Base-by-base conservation (phyloP, 2,113 vertebrate genomes). In the Leptodactylus fuscus region DNA sequence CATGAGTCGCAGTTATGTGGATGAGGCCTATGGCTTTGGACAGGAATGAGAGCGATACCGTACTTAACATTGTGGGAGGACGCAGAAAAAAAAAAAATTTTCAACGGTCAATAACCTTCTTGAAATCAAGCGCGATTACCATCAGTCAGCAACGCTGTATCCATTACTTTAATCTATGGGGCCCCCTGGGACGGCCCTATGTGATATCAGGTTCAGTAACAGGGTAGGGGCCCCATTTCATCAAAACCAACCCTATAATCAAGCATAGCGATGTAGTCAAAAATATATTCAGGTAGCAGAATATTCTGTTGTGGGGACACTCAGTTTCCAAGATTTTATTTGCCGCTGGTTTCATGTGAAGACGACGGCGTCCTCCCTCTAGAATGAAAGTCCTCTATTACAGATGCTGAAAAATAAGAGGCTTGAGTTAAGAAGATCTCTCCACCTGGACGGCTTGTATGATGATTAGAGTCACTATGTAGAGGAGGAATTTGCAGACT, bases 401-500 rank as follows among this genome's bases (percentile, higher is more conserved):
- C 36, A 73, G 69, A 73, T 44, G 22, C 71, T 29, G 71, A 48
- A 29, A 75, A 27, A 48, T 27, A 48, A 48, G 13, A 75, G n/a
- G 15, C 8, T 48, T 44, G 46, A 49, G 46, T 34, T 49, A 51
- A 34, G 65, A 38, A 22, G 44, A 76, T 51, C 71, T 29, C n/a
- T 13, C 44, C 73, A 76, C n/a, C 24, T 76, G 73, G 27, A 18
- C 13, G 6, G 32, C 44, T 49, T 32, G n/a, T 29, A 18, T 20
- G 46, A 76, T 1, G 77, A 58, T n/a, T 18, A 81, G 24, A 81
- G 38, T 81, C 79, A 48, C 22, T 46, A 20, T 9, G 27, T 34
- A 70, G 34, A 81, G 46, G 34, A 38, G 36, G 34, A 62, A 81
- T 82, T 70, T 82, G 15, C 62, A 9, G 46, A 71, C 62, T 32